Evolutionary conservation across 64 coral and sea anemone genomes (phyloP).

Genomic region (Actinia equina): DNA sequence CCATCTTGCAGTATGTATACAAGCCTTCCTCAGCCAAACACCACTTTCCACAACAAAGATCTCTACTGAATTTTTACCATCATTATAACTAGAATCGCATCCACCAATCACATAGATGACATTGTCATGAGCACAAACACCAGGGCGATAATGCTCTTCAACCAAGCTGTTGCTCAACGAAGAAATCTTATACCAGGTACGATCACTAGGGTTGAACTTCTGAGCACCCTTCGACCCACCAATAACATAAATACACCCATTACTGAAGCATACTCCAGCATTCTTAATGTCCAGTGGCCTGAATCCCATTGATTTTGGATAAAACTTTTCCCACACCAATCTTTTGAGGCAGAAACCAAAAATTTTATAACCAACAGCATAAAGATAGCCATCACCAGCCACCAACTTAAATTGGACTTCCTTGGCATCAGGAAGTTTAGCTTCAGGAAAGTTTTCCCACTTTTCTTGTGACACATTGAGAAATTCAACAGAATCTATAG

Average conservation of each 20-base stretch:
- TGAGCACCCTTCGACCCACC: slow-evolving; percentile 43
- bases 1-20: slow-evolving; percentile 55
- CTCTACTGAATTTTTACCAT: slow-evolving; percentile 46
- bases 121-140: slow-evolving; percentile 46
- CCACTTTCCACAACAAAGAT: slow-evolving; percentile 9
- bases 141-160: slow-evolving; percentile 51
- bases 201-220: slow-evolving; percentile 18
- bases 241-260: slow-evolving; percentile 46
- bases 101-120: slow-evolving; percentile 64
- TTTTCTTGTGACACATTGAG: background rate
- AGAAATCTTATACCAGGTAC: slow-evolving; percentile 25
- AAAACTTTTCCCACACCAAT: slow-evolving; percentile 26
- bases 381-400: slow-evolving; percentile 12
- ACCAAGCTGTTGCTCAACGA: background rate
- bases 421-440: background rate
- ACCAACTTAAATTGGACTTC: background rate
- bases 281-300: slow-evolving; percentile 48
- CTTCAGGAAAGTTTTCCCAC: slow-evolving; percentile 11
- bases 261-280: slow-evolving; percentile 35
- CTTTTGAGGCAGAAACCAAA: slow-evolving; percentile 38
- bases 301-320: slow-evolving; percentile 19
- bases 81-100: slow-evolving; percentile 55
- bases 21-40: slow-evolving; percentile 27
- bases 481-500: slow-evolving; percentile 16
- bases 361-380: slow-evolving; percentile 38